phyloP scores from a whole-genome alignment of 64 coral and sea anemone genomes.

The Pachyseris speciosa region DNA sequence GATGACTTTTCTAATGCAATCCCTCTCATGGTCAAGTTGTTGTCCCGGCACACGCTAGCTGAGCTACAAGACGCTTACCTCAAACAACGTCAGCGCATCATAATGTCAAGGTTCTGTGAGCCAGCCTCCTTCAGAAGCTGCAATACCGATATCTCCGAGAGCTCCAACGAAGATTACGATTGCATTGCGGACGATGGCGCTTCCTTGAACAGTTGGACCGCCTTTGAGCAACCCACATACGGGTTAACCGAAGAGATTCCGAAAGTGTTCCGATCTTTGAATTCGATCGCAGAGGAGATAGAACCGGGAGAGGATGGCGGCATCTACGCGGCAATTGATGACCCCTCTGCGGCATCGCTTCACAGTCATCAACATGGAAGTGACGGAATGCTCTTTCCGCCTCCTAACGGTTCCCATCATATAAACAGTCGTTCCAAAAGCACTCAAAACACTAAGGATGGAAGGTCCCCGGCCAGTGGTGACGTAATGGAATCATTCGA shows the following conservation, averaged over 20 bases:
- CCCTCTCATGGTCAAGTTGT: conserved; percentile 44
- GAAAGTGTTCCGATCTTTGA: background rate
- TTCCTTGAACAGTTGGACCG: background rate
- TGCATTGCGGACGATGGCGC: background rate
- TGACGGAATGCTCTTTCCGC: background rate
- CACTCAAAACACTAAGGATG: background rate
- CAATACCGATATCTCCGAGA: background rate
- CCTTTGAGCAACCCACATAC: background rate
- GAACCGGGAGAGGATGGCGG: background rate
- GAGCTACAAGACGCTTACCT: background rate
- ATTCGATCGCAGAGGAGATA: background rate
- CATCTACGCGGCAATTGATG: background rate
- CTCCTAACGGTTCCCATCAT: background rate
- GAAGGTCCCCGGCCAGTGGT: background rate
- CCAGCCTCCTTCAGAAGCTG: background rate
- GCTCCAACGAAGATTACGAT: background rate
- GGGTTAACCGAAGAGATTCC: background rate
- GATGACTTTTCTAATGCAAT: conserved; percentile 73
- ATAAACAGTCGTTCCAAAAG: background rate
- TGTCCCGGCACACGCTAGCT: background rate
- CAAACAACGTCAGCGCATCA: background rate
- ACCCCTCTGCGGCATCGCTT: background rate
- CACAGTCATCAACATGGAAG: background rate
- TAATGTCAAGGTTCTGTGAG: background rate
- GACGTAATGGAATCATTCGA: background rate